These are phyloP conservation scores for Fukomys damarensis DNA, from an alignment of 2,113 vertebrate species.

Conservation along the genomic window DNA sequence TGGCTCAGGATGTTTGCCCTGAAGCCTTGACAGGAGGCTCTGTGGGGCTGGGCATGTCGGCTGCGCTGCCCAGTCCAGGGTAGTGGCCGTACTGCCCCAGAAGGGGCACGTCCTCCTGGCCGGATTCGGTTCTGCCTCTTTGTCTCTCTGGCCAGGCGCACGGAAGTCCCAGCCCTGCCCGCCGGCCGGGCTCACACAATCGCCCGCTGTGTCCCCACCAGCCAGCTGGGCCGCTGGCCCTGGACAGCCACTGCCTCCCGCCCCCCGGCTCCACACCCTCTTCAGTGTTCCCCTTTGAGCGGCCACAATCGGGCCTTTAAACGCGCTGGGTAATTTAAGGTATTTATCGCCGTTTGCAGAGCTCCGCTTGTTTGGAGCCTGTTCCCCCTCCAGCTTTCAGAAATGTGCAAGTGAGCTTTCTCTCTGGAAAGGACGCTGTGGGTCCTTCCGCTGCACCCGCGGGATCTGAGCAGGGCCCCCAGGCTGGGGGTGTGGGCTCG, in stretches of 20 bases:
- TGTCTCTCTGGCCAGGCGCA: not conserved
- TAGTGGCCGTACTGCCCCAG: not conserved
- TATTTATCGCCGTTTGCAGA: slow-evolving; percentile 78
- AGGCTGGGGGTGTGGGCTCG: not conserved
- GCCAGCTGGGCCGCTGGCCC: slow-evolving; percentile 79
- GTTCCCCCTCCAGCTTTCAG: slow-evolving; percentile 67
- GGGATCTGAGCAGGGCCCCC: not conserved
- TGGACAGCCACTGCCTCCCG: not conserved
- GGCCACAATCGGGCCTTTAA: slow-evolving; percentile 82
- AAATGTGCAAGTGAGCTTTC: slow-evolving; percentile 30
- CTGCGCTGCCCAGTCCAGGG: not conserved
- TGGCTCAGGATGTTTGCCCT: not conserved
- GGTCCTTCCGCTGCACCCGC: slow-evolving; percentile 53
- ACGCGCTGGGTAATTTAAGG: slow-evolving; percentile 81
- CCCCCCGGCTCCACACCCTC: slow-evolving; percentile 34
- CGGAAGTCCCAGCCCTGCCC: not conserved
- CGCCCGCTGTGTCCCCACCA: slow-evolving; percentile 79
- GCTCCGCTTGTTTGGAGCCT: slow-evolving; percentile 76
- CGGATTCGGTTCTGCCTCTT: not conserved
- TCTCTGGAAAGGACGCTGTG: slow-evolving; percentile 67
- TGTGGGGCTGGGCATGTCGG: not conserved
- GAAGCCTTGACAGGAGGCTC: too few relatives aligned
- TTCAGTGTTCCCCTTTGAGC: slow-evolving; percentile 76
- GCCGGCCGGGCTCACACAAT: slow-evolving; percentile 58
- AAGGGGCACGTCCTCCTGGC: not conserved